phyloP scores from a whole-genome alignment of 1,140 invertebrate species.

The Sycobia sp. region DNA sequence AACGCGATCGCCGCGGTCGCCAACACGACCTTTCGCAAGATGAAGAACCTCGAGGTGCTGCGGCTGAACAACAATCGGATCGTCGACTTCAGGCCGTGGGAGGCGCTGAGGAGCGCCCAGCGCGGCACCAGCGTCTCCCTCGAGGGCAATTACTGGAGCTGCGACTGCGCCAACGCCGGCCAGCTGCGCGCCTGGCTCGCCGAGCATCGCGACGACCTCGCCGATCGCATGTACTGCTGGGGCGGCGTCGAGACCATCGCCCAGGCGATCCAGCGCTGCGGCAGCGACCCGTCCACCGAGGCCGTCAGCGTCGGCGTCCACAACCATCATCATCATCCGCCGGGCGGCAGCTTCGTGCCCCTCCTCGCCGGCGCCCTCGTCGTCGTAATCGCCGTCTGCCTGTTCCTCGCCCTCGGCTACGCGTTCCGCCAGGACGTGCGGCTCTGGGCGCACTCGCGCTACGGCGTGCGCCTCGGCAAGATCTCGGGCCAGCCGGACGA shows the following conservation, averaged over 20 bases:
- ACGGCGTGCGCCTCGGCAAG: slow-evolving; percentile 74
- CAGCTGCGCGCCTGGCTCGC: slow-evolving; percentile 78
- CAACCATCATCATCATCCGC: slow-evolving; percentile 55
- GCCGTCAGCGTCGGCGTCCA: slow-evolving; percentile 36
- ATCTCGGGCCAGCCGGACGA: slow-evolving; percentile 63
- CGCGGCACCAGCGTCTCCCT: slow-evolving; percentile 75
- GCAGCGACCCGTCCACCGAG: slow-evolving; percentile 63
- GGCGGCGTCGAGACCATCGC: slow-evolving; percentile 67
- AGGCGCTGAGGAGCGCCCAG: slow-evolving; percentile 69
- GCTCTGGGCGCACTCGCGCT: slow-evolving; percentile 75
- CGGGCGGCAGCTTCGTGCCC: slow-evolving; percentile 71
- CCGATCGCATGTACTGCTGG: slow-evolving; percentile 69
- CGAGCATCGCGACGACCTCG: slow-evolving; percentile 70
- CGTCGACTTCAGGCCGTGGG: slow-evolving; percentile 75
- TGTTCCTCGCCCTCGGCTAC: slow-evolving; percentile 72
- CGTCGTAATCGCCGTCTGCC: slow-evolving; percentile 72
- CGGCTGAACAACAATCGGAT: slow-evolving; percentile 85
- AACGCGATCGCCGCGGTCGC: slow-evolving; percentile 84
- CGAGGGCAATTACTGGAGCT: slow-evolving; percentile 86
- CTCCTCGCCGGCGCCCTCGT: slow-evolving; percentile 75
- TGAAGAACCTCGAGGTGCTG: slow-evolving; percentile 82
- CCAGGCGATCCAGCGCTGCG: slow-evolving; percentile 67
- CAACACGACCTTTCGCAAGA: slow-evolving; percentile 81
- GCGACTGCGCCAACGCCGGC: slow-evolving; percentile 82
- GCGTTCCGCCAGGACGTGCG: slow-evolving; percentile 77